Percentiles rank a stretch among this genome's conserved stretches.
These are phyloP conservation scores for Lymantria monacha DNA, from an alignment of 2,888 invertebrate genomes.

Conservation along the genomic window DNA sequence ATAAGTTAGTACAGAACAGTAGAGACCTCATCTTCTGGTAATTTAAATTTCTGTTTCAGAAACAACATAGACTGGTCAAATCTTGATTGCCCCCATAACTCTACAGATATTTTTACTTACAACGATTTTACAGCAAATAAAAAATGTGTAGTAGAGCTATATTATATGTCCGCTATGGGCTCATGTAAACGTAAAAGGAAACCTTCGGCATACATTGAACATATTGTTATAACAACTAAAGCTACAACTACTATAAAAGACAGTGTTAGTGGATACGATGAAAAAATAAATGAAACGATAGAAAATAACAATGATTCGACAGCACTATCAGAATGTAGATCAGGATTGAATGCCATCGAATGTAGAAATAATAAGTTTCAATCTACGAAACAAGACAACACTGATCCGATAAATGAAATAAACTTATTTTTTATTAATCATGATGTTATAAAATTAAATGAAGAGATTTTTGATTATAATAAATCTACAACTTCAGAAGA, in stretches of 20 bases:
- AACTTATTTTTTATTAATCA: not conserved
- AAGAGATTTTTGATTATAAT: not conserved
- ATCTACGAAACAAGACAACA: not conserved
- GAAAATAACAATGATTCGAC: not conserved
- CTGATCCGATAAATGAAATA: not conserved
- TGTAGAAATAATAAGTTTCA: no score
- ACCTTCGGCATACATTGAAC: not conserved
- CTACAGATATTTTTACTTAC: not conserved
- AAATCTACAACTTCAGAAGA: not conserved
- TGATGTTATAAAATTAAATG: not conserved
- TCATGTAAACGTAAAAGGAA: not conserved
- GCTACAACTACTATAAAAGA: not conserved
- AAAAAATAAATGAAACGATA: not conserved
- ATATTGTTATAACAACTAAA: not conserved
- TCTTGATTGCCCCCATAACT: not conserved
- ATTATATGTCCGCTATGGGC: not conserved
- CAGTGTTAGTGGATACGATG: not conserved
- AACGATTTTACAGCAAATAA: not conserved
- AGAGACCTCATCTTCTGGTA: no score
- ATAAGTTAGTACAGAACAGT: no score
- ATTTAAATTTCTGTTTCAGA: no score
- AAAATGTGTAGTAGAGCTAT: slow-evolving; percentile 3
- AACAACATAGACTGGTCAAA: not conserved
- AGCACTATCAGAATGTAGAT: no score
- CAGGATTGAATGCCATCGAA: no score